Conservation (phyloP, 2,797 vertebrate species). For the Acanthiza pusilla region DNA sequence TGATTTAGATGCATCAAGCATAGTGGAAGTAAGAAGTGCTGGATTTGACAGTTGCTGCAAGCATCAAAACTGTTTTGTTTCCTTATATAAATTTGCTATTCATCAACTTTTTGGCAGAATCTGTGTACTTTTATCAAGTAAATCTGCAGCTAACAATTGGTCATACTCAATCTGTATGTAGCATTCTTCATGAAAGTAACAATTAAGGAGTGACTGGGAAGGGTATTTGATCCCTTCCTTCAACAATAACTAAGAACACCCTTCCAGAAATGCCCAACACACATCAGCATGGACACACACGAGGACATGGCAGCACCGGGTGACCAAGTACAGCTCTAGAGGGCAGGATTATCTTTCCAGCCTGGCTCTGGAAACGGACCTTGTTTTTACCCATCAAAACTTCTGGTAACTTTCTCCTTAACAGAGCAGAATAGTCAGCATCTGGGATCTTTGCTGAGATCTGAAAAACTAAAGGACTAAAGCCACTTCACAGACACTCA, state of each 20-base stretch:
- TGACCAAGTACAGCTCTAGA: background rate
- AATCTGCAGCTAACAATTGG: background rate
- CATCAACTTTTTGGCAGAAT: background rate
- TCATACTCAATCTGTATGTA: background rate
- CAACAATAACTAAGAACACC: background rate
- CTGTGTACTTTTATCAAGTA: background rate
- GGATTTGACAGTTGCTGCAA: background rate
- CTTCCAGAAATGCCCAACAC: background rate
- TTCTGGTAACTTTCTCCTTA: background rate
- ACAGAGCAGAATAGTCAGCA: background rate
- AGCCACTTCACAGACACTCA: background rate
- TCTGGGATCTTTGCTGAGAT: background rate
- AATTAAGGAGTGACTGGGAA: background rate
- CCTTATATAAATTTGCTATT: background rate
- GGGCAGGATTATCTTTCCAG: background rate
- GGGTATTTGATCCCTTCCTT: background rate
- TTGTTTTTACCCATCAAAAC: background rate
- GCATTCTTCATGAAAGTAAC: background rate
- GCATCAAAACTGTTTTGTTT: accelerated
- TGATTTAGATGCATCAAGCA: background rate
- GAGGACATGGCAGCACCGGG: background rate
- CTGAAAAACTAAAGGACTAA: background rate
- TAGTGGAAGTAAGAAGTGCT: accelerated
- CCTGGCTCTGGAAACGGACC: background rate
- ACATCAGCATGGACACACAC: background rate